Evolutionary conservation across 2,113 vertebrate species (phyloP).

Genomic region (Parus major): DNA sequence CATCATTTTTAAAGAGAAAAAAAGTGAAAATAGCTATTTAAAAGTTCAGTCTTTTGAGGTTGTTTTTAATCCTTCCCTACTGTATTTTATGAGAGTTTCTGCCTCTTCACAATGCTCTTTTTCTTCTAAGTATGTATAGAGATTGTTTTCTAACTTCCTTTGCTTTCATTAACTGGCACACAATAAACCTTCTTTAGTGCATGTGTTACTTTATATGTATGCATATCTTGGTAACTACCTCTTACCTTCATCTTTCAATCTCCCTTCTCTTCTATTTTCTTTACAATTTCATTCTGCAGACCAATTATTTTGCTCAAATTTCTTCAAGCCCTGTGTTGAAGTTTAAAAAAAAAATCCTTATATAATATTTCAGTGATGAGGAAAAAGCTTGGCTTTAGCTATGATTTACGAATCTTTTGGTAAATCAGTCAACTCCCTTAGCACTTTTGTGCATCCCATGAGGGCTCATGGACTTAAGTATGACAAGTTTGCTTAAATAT

Average conservation of each 20-base stretch:
- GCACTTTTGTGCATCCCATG: not conserved
- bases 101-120: not conserved
- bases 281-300: conserved; percentile 27
- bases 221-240: not conserved
- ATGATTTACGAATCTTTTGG: not conserved
- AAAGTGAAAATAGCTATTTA: conserved; percentile 5
- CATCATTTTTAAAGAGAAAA: conserved; percentile 6
- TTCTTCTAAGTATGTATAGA: conserved; percentile 23
- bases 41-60: not conserved
- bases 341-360: not conserved
- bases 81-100: not conserved
- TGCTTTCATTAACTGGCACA: conserved; percentile 1
- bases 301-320: not conserved
- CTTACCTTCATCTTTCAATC: conserved; percentile 25
- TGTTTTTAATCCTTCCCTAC: not conserved
- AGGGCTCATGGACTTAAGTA: not conserved
- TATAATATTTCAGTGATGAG: not conserved
- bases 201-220: not conserved
- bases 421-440: not conserved
- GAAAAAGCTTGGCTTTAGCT: not conserved
- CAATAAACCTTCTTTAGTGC: conserved; percentile 35
- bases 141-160: conserved; percentile 44
- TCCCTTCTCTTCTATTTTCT: conserved; percentile 34
- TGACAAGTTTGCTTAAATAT: not conserved
- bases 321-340: not conserved